These are phyloP conservation scores for Diplazon laetatorius DNA, from an alignment of 2,888 invertebrate species.

Conservation along the genomic window DNA sequence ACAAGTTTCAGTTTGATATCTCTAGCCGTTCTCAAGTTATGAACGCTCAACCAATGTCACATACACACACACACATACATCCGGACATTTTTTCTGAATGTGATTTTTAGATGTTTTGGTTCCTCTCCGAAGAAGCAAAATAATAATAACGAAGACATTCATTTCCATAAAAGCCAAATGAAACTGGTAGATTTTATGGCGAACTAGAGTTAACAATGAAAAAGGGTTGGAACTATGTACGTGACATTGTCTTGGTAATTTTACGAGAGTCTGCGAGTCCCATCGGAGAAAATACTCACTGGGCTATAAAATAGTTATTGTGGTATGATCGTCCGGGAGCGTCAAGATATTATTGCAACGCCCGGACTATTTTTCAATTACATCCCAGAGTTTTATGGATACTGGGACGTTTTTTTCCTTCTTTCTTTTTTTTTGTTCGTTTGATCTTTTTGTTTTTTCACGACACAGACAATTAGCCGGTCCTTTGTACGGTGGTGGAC, in stretches of 20 bases:
- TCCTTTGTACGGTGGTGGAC: not conserved
- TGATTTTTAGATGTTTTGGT: no score
- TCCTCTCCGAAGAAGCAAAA: no score
- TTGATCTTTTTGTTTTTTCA: not conserved
- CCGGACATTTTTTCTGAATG: no score
- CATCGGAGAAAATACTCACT: conserved; percentile 4
- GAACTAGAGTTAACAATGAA: not conserved
- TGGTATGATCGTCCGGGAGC: not conserved
- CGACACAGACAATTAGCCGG: not conserved
- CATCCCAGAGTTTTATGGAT: not conserved
- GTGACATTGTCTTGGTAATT: conserved; percentile 3
- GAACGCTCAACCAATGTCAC: no score
- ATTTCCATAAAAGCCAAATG: not conserved
- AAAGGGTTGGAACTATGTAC: not conserved
- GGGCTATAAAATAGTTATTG: conserved; percentile 31
- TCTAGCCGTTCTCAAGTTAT: no score
- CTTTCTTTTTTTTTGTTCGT: not conserved
- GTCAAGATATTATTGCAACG: not conserved
- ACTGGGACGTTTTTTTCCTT: not conserved
- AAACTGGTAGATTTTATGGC: conserved; percentile 1
- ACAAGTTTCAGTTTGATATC: no score
- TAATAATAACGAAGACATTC: not conserved
- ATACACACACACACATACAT: no score
- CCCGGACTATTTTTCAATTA: not conserved
- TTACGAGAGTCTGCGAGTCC: not conserved